Conservation (phyloP, 2,113 vertebrate species). For the Aramus guarauna region DNA sequence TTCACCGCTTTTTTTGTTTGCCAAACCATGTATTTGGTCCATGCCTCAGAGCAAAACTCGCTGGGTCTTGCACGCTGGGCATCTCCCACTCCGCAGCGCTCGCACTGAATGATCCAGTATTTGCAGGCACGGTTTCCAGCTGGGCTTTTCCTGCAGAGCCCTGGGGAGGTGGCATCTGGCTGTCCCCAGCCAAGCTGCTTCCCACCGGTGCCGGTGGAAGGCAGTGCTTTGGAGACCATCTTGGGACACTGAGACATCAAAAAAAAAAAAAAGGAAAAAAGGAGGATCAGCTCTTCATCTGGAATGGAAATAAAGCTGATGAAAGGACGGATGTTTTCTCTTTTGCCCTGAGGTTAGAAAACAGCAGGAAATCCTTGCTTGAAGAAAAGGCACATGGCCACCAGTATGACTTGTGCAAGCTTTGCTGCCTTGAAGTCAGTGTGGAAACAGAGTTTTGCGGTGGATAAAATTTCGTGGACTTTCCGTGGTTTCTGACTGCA, state of each 20-base stretch:
- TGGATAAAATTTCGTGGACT: constrained; percentile 21
- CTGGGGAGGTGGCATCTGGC: neutral
- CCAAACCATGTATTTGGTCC: neutral
- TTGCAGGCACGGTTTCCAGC: neutral
- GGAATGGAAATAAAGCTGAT: constrained; percentile 54
- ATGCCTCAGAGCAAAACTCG: neutral
- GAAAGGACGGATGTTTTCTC: constrained; percentile 54
- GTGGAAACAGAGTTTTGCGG: neutral
- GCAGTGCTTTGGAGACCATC: neutral
- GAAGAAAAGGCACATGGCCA: constrained; percentile 45
- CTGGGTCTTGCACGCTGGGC: neutral
- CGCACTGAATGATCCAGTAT: neutral
- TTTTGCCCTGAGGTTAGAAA: constrained; percentile 61
- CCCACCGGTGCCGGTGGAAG: neutral
- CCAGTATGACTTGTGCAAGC: neutral
- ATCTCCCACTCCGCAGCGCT: neutral
- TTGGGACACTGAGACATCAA: neutral
- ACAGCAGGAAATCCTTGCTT: constrained; percentile 55
- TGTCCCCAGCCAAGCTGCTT: neutral
- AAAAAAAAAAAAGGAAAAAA: neutral
- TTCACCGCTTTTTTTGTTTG: neutral
- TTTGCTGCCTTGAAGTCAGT: constrained; percentile 25
- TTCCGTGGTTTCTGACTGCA: neutral
- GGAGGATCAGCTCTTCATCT: constrained; percentile 34
- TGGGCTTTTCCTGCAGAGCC: neutral